Conservation (phyloP, 1,140 invertebrate genomes). For the Phocides pigmalion region DNA sequence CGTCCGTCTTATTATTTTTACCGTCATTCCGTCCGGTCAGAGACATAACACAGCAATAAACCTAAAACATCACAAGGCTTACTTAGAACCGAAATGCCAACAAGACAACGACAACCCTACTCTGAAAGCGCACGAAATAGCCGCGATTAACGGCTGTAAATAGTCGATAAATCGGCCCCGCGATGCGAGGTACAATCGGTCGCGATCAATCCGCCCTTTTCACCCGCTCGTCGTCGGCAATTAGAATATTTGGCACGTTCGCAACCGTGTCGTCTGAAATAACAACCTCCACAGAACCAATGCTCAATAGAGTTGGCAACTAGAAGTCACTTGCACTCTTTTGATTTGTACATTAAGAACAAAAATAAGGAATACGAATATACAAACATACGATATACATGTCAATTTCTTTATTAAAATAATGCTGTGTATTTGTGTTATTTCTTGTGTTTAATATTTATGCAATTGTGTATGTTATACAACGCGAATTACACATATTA, state of each 20-base stretch:
- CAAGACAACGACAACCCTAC: constrained; percentile 34
- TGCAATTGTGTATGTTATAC: no score
- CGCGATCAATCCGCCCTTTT: constrained; percentile 41
- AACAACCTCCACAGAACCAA: constrained; percentile 14
- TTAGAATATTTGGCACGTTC: constrained; percentile 50
- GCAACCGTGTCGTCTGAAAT: constrained; percentile 40
- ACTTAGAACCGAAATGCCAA: constrained; percentile 8
- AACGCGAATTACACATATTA: no score
- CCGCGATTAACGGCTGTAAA: constrained; percentile 43
- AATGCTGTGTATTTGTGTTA: no score
- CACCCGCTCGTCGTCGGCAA: constrained; percentile 40
- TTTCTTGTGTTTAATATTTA: no score
- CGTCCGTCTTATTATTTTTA: background rate
- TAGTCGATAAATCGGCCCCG: constrained; percentile 42
- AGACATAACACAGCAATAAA: constrained; percentile 33
- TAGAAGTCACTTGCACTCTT: background rate
- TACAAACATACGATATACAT: no score
- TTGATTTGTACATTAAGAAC: no score
- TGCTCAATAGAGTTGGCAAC: background rate
- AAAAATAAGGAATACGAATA: no score
- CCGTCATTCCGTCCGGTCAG: background rate
- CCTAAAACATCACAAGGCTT: constrained; percentile 30
- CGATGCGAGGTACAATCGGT: constrained; percentile 7
- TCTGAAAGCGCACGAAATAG: constrained; percentile 37
- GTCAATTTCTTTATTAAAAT: no score